Evolutionary conservation across 2,888 invertebrate genomes (phyloP).

Genomic region (Altica lythri): DNA sequence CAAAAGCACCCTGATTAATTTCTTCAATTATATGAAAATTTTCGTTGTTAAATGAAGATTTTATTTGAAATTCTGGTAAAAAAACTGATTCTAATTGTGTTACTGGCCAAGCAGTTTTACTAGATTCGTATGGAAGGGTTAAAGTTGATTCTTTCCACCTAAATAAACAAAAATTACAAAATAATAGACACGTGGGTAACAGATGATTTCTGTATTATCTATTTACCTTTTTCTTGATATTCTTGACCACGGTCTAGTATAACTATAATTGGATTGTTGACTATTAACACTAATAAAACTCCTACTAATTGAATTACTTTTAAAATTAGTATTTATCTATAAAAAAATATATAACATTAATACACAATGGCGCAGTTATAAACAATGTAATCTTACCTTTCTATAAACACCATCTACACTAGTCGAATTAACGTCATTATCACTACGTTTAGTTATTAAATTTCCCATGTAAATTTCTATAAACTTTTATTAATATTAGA

Average conservation of each 20-base stretch:
- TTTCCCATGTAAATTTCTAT: conserved; percentile 54
- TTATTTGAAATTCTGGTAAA: conserved; percentile 84
- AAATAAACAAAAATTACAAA: conserved; percentile 31
- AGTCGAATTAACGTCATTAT: conserved; percentile 42
- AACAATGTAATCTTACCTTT: conserved; percentile 45
- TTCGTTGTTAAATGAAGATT: conserved; percentile 63
- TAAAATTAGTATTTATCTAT: conserved; percentile 64
- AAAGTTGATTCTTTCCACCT: conserved; percentile 72
- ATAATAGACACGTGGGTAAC: neutral
- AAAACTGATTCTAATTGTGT: conserved; percentile 83
- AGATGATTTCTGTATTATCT: conserved; percentile 8
- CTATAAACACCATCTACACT: conserved; percentile 48
- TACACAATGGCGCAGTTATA: conserved; percentile 50
- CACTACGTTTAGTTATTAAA: conserved; percentile 47
- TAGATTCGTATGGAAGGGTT: conserved; percentile 61
- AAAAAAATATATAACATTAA: conserved; percentile 25
- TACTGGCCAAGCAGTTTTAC: conserved; percentile 83
- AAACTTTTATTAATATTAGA: conserved; percentile 33
- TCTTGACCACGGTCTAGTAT: conserved; percentile 70
- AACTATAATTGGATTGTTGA: conserved; percentile 65
- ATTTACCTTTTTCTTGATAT: conserved; percentile 68
- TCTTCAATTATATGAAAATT: conserved; percentile 71
- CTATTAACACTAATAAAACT: conserved; percentile 65
- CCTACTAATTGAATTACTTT: conserved; percentile 65
- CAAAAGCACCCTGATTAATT: conserved; percentile 89